These are phyloP conservation scores for Patella caerulea DNA, from an alignment of 2,888 invertebrate species.

Conservation along the genomic window DNA sequence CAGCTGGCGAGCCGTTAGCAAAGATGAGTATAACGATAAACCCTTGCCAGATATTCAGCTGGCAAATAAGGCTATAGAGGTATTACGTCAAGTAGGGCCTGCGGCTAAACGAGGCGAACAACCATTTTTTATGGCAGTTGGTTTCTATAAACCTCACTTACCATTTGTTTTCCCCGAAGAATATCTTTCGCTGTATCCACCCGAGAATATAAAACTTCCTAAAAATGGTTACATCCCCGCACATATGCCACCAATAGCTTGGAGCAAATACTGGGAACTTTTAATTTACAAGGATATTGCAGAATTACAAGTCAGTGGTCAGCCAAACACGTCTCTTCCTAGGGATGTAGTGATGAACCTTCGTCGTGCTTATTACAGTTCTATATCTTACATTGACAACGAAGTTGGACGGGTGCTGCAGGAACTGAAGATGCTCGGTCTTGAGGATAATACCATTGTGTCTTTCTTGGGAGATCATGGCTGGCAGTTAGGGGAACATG, in stretches of 20 bases:
- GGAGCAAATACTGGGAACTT: conserved; percentile 44
- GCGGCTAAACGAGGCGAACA: conserved; percentile 61
- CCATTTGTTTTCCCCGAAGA: conserved; percentile 85
- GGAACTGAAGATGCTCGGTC: conserved; percentile 33
- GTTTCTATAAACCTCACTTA: conserved; percentile 73
- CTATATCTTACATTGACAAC: conserved; percentile 42
- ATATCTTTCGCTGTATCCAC: conserved; percentile 78
- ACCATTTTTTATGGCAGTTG: conserved; percentile 86
- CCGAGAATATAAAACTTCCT: conserved; percentile 33
- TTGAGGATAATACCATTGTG: conserved; percentile 43
- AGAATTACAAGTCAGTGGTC: conserved; percentile 39
- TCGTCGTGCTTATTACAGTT: conserved; percentile 44
- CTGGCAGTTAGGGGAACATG: conserved; percentile 50
- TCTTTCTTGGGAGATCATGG: conserved; percentile 50
- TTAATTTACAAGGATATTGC: conserved; percentile 39
- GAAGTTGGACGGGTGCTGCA: conserved; percentile 36
- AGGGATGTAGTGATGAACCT: conserved; percentile 30
- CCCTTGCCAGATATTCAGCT: conserved; percentile 86
- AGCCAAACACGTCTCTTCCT: conserved; percentile 50
- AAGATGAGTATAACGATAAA: conserved; percentile 68
- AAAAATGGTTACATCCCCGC: conserved; percentile 44
- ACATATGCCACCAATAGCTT: conserved; percentile 48
- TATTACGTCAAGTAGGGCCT: conserved; percentile 72
- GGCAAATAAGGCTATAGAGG: conserved; percentile 77
- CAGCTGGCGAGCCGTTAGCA: conserved; percentile 47